phyloP scores from a whole-genome alignment of 2,113 vertebrate genomes.

The Oncorhynchus clarkii region DNA sequence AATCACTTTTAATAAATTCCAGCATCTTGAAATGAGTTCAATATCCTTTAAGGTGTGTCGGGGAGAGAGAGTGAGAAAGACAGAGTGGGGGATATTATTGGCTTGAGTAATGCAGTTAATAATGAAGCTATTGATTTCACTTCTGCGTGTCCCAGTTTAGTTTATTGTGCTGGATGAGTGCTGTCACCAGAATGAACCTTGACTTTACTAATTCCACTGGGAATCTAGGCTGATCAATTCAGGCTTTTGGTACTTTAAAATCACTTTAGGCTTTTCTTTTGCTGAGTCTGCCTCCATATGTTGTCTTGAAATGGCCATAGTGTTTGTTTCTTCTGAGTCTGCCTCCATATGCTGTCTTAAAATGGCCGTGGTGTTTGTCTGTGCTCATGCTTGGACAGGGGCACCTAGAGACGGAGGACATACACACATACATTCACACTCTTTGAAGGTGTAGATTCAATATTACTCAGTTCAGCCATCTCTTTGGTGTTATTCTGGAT shows the following conservation, averaged over 20 bases:
- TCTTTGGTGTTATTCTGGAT: not conserved
- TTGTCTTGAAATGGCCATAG: not conserved
- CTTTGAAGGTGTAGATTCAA: not conserved
- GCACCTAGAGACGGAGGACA: not conserved
- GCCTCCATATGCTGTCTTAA: not conserved
- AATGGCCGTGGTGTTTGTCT: not conserved
- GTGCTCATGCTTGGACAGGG: not conserved
- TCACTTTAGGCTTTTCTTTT: constrained; percentile 43
- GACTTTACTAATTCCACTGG: constrained; percentile 40
- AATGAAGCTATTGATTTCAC: constrained; percentile 66
- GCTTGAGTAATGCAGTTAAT: constrained; percentile 58
- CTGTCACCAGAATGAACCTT: constrained; percentile 43
- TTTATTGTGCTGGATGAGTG: constrained; percentile 56
- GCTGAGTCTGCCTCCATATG: not conserved
- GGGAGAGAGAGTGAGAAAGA: not conserved
- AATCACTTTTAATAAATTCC: not conserved
- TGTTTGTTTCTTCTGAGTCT: not conserved
- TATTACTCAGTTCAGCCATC: too few species aligned
- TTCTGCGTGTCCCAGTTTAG: constrained; percentile 30
- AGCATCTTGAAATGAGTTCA: not conserved
- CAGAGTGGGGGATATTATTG: constrained; percentile 22
- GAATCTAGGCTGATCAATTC: constrained; percentile 51
- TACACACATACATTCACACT: not conserved
- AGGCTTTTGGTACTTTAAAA: constrained; percentile 47
- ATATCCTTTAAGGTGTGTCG: not conserved